Evolutionary conservation across 2,888 invertebrate genomes (phyloP).

Genomic region (Apamea crenata): DNA sequence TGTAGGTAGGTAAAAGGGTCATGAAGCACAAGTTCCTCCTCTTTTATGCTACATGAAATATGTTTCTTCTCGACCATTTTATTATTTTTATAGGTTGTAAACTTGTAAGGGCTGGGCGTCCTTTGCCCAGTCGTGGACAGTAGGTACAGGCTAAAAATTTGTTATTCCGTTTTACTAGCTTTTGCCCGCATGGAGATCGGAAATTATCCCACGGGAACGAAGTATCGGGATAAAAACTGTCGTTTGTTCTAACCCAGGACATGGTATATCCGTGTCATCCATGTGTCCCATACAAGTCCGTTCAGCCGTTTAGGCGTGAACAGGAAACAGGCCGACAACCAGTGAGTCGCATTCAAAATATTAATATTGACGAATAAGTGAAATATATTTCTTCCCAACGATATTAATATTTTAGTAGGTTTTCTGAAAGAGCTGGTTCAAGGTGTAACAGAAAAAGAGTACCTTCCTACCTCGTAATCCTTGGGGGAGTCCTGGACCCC

Average conservation of each 20-base stretch:
- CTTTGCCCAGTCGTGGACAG: neutral
- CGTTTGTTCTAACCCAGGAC: neutral
- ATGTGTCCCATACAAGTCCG: neutral
- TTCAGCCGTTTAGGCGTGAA: neutral
- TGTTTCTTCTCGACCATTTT: neutral
- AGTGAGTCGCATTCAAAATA: neutral
- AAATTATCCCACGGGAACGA: too few relatives aligned
- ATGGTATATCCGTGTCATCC: too few relatives aligned
- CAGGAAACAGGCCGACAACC: neutral
- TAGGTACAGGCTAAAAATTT: neutral
- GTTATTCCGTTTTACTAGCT: neutral
- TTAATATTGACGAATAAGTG: neutral
- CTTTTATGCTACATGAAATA: neutral
- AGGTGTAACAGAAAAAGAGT: neutral
- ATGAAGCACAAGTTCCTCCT: neutral
- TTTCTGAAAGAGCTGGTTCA: neutral
- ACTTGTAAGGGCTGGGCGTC: neutral
- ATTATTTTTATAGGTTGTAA: neutral
- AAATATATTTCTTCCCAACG: neutral
- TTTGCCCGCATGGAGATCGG: neutral
- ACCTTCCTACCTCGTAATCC: neutral
- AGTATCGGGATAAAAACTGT: neutral
- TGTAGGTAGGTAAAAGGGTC: neutral
- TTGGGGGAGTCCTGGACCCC: neutral
- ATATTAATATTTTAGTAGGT: neutral